Evolutionary conservation across 2,113 vertebrate species (phyloP).

Genomic region (Gambusia affinis): DNA sequence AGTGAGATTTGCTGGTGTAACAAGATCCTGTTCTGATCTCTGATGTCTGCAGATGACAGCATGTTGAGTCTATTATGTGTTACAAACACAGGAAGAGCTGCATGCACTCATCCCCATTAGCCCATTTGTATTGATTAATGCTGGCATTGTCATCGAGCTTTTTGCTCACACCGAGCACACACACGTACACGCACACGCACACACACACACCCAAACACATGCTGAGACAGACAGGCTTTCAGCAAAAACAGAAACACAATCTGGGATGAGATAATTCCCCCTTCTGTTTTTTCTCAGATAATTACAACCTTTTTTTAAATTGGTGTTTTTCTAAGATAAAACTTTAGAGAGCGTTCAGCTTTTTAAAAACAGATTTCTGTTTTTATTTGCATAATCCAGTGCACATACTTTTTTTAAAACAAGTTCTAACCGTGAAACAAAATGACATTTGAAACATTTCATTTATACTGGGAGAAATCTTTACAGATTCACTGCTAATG

Average conservation of each 20-base stretch:
- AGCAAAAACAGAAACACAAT: conserved; percentile 8
- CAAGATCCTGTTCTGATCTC: conserved; percentile 3
- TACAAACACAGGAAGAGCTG: conserved; percentile 10
- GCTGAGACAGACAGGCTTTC: not conserved
- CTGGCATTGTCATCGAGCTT: conserved; percentile 34
- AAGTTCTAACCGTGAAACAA: not conserved
- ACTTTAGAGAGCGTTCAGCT: not conserved
- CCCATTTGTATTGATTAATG: conserved; percentile 38
- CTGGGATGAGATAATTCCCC: not conserved
- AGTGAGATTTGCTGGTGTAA: conserved; percentile 11
- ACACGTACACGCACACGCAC: not conserved
- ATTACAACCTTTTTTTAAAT: not conserved
- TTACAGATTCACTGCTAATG: not conserved
- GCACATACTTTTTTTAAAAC: not conserved
- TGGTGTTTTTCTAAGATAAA: not conserved
- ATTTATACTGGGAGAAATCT: not conserved
- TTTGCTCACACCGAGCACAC: conserved; percentile 30
- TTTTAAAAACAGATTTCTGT: not conserved
- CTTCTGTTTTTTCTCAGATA: not conserved
- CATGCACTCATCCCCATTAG: conserved; percentile 26
- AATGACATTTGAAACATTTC: not conserved
- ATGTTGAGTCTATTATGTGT: conserved; percentile 4
- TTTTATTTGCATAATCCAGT: not conserved
- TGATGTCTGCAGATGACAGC: conserved; percentile 6
- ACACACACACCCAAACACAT: not conserved